Evolutionary conservation across 2,113 vertebrate species (phyloP).

Genomic region (Hemicordylus capensis): DNA sequence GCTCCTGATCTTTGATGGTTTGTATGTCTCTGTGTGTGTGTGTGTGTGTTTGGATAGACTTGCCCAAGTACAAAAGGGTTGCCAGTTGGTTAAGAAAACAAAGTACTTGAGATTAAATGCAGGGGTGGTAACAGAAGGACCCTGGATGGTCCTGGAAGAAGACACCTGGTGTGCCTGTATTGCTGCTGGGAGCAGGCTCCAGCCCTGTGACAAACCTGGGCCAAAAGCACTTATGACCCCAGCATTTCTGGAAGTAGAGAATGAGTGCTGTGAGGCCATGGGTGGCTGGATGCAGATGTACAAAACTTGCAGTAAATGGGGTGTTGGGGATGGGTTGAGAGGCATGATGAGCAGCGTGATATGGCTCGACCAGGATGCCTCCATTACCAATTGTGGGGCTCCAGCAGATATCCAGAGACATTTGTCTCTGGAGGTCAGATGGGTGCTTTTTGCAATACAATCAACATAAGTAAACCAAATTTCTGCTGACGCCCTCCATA

Average conservation of each 20-base stretch:
- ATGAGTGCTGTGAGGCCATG: not conserved
- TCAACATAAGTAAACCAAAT: not conserved
- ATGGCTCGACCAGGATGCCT: no score
- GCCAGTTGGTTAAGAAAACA: not conserved
- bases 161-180: not conserved
- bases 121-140: no score
- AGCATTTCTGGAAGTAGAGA: not conserved
- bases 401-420: not conserved
- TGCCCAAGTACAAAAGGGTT: not conserved
- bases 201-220: not conserved
- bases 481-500: no score
- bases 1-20: no score
- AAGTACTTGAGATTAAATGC: not conserved
- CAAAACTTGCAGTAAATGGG: not conserved
- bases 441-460: not conserved
- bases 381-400: not conserved
- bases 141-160: not conserved
- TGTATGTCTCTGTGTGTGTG: no score
- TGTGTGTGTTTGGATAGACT: not conserved
- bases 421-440: not conserved
- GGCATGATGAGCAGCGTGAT: no score
- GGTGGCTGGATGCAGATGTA: not conserved
- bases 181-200: not conserved
- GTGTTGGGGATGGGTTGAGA: not conserved
- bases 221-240: not conserved